Conservation (phyloP, 2,888 invertebrate species). For the Acrocera orbiculus region DNA sequence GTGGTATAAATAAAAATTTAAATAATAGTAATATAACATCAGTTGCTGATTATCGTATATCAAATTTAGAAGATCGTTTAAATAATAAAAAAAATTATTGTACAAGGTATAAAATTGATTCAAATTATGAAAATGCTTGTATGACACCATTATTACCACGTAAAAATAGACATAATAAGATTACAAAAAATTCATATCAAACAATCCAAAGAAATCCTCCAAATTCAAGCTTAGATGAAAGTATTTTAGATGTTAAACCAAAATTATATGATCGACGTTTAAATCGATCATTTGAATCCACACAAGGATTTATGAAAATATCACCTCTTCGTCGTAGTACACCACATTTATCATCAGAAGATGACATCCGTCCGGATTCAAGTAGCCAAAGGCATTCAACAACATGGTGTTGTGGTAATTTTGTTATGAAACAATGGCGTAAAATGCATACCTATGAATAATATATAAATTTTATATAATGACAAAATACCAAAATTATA, state of each 20-base stretch:
- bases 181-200: constrained; percentile 15
- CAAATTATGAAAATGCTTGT: constrained; percentile 30
- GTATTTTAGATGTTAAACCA: constrained; percentile 3
- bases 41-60: constrained; percentile 10
- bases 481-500: too few relatives aligned
- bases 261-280: constrained; percentile 26
- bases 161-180: constrained; percentile 22
- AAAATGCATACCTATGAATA: constrained; percentile 58
- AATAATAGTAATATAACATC: not conserved
- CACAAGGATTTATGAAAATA: constrained; percentile 16
- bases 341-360: constrained; percentile 24
- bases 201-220: constrained; percentile 13
- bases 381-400: constrained; percentile 26
- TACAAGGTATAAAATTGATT: constrained; percentile 25
- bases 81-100: constrained; percentile 6
- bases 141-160: constrained; percentile 28
- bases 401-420: constrained; percentile 60
- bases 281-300: constrained; percentile 30
- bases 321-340: constrained; percentile 27
- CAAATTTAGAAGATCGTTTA: constrained; percentile 13
- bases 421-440: constrained; percentile 55
- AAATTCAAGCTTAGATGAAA: not conserved
- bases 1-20: constrained; percentile 5
- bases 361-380: constrained; percentile 13
- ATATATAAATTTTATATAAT: too few relatives aligned